A percentile compares a stretch with the other conserved stretches of the same genome.
phyloP scores from a whole-genome alignment of 2,113 vertebrate genomes.

The Xenopus borealis region DNA sequence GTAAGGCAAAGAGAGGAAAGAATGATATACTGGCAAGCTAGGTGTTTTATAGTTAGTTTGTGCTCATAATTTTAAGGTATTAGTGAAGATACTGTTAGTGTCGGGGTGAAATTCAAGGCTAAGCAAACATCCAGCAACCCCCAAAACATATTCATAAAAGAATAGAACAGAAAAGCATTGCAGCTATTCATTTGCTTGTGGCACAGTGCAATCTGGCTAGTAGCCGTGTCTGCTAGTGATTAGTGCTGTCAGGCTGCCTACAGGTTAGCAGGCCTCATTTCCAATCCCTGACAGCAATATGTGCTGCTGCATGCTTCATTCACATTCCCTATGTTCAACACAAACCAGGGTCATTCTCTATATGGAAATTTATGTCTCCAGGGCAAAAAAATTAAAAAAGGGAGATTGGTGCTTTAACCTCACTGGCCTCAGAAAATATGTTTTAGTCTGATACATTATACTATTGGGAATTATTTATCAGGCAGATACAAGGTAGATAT shows the following conservation, averaged over 20 bases:
- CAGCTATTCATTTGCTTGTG: conserved; percentile 50
- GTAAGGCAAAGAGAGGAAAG: too few relatives aligned
- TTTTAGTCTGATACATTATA: conserved; percentile 99
- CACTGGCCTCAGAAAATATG: conserved; percentile 97
- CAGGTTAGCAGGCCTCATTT: conserved; percentile 98
- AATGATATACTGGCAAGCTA: too few relatives aligned
- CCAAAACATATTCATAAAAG: background rate
- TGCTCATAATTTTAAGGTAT: too few relatives aligned
- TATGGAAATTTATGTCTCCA: conserved; percentile 99
- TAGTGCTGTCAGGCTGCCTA: conserved; percentile 91
- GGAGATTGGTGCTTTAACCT: conserved; percentile 99
- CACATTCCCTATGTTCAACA: conserved; percentile 92
- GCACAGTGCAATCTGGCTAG: conserved; percentile 70
- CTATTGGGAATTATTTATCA: conserved; percentile 99
- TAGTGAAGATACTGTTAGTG: too few relatives aligned
- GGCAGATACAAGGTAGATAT: conserved; percentile 99
- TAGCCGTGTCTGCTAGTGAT: conserved; percentile 82
- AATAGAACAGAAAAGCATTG: background rate
- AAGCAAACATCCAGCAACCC: too few relatives aligned
- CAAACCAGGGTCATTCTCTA: conserved; percentile 97
- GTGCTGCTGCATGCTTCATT: conserved; percentile 85
- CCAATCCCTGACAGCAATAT: conserved; percentile 99
- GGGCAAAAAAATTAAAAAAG: conserved; percentile 98
- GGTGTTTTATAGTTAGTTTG: too few relatives aligned
- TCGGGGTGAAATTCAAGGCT: too few relatives aligned